phyloP scores from a whole-genome alignment of 92 coral and sea anemone genomes.

The Epizoanthus ramosus region DNA sequence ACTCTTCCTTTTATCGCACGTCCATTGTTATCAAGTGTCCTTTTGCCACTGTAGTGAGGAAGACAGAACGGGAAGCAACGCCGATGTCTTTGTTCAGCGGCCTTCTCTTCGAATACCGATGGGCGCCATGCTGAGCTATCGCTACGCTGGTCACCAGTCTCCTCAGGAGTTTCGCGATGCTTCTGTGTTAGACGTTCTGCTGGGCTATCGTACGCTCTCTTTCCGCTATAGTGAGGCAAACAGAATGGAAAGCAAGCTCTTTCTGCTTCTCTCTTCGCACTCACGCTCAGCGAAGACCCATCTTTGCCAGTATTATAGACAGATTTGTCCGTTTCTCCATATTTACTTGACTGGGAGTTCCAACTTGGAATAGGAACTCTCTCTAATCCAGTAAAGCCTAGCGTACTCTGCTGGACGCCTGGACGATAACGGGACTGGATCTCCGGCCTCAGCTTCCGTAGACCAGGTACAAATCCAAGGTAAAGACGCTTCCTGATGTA shows the following conservation, averaged over 20 bases:
- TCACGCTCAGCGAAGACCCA: neutral
- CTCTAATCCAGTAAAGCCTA: neutral
- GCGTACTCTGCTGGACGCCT: neutral
- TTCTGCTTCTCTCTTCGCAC: neutral
- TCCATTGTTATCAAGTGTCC: neutral
- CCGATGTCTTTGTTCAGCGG: neutral
- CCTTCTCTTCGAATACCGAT: neutral
- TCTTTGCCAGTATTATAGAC: neutral
- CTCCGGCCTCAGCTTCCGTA: neutral
- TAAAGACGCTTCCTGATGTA: conserved; percentile 20
- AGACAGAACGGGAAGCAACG: conserved; percentile 18
- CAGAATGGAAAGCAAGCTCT: conserved; percentile 36
- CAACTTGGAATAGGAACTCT: neutral
- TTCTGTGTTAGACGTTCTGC: neutral
- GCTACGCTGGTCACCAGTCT: neutral
- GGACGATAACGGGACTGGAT: neutral
- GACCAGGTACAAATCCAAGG: neutral
- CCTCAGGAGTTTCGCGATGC: neutral
- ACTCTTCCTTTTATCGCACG: neutral
- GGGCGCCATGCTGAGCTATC: neutral
- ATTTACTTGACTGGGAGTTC: too few species aligned
- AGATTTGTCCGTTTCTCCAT: too few species aligned
- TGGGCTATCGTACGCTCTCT: neutral
- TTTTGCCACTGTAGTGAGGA: conserved; percentile 18
- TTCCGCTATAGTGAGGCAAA: conserved; percentile 29